Percentiles rank a stretch among this genome's conserved stretches.
phyloP scores from a whole-genome alignment of 2,888 invertebrate species.

The Tenodera sinensis region DNA sequence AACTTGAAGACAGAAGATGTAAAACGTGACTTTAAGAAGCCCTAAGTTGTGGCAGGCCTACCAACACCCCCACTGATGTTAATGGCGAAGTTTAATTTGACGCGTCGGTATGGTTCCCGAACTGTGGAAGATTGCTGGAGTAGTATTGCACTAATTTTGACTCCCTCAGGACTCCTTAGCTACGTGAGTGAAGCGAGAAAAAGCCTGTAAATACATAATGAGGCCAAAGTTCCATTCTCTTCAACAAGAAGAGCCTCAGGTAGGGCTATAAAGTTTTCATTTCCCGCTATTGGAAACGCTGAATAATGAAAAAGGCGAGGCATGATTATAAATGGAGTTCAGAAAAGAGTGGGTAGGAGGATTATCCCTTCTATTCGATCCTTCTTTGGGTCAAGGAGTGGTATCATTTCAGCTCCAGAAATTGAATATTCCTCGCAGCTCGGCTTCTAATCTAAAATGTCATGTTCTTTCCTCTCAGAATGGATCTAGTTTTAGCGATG shows the following conservation, averaged over 20 bases:
- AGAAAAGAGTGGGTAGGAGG: not conserved
- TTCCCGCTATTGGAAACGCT: not conserved
- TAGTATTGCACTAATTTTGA: not conserved
- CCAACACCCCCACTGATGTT: not conserved
- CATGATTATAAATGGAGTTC: not conserved
- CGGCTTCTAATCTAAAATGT: not conserved
- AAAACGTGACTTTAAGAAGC: too few relatives aligned
- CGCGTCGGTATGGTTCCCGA: not conserved
- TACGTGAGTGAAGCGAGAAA: not conserved
- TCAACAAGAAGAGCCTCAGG: not conserved
- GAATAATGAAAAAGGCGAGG: not conserved
- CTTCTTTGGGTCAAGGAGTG: not conserved
- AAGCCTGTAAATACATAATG: not conserved
- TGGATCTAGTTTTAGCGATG: not conserved
- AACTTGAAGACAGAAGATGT: too few relatives aligned
- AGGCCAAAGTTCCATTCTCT: not conserved
- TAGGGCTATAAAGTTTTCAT: not conserved
- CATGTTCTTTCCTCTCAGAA: not conserved
- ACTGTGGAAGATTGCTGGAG: not conserved
- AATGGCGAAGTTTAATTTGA: not conserved
- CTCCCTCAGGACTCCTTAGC: not conserved
- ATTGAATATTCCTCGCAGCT: not conserved
- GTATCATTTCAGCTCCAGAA: not conserved
- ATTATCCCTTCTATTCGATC: not conserved
- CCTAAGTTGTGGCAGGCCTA: too few relatives aligned